These are phyloP conservation scores for Lagodon rhomboides DNA, from an alignment of 2,797 vertebrate genomes.

Conservation along the genomic window DNA sequence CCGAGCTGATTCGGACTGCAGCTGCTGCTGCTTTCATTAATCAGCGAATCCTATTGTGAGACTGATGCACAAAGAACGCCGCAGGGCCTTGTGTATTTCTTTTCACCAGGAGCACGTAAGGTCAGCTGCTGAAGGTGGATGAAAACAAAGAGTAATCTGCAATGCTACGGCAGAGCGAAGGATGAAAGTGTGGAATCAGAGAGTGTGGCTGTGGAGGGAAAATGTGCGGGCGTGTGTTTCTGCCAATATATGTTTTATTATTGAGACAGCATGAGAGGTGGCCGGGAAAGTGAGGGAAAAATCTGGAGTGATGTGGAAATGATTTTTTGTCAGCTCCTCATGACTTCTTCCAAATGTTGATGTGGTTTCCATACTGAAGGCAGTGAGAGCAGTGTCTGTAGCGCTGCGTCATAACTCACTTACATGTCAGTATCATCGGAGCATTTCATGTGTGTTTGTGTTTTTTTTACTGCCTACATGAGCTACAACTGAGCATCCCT, in stretches of 20 bases:
- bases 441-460: constrained; percentile 34
- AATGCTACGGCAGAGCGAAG: constrained; percentile 25
- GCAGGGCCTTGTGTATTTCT: constrained; percentile 12
- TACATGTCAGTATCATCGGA: constrained; percentile 23
- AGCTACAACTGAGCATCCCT: not conserved
- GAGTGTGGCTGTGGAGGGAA: constrained; percentile 1
- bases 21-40: constrained; percentile 18
- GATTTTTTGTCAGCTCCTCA: constrained; percentile 35
- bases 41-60: constrained; percentile 16
- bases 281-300: constrained; percentile 25
- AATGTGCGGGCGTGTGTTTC: not conserved
- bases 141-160: constrained; percentile 17
- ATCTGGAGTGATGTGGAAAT: constrained; percentile 33
- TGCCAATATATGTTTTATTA: constrained; percentile 18
- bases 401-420: constrained; percentile 33
- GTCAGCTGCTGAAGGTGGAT: too few species aligned
- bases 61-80: constrained; percentile 11
- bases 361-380: constrained; percentile 31
- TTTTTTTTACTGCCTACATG: not conserved
- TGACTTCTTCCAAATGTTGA: constrained; percentile 37
- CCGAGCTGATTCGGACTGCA: constrained; percentile 16
- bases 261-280: constrained; percentile 22
- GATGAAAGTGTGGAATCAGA: constrained; percentile 26
- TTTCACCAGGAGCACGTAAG: not conserved
- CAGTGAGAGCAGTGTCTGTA: constrained; percentile 3